These are phyloP conservation scores for Platanista minor DNA, from an alignment of 2,113 vertebrate genomes.

Conservation along the genomic window DNA sequence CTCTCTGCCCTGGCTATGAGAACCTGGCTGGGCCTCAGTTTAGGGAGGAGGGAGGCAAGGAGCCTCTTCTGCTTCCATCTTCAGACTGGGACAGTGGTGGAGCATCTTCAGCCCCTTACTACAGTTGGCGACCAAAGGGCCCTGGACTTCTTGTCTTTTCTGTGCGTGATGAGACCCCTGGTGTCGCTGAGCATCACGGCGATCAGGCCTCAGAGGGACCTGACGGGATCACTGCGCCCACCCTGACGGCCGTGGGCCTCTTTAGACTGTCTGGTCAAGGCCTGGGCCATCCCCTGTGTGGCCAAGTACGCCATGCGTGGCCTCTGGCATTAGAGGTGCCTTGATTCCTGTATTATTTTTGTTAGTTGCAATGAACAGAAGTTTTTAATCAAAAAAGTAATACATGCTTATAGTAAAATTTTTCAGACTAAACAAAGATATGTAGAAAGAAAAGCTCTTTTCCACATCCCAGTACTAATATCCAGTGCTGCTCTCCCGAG, in stretches of 20 bases:
- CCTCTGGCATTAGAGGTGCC: neutral
- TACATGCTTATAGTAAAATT: neutral
- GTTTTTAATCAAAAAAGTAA: neutral
- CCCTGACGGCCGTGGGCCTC: fast-evolving
- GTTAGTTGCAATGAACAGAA: neutral
- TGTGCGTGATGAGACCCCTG: neutral
- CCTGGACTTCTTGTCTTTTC: neutral
- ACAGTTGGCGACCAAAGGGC: too few species aligned
- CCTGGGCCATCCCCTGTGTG: neutral
- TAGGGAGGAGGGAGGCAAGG: neutral
- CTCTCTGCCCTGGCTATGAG: neutral
- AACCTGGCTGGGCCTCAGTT: neutral
- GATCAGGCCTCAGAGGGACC: neutral
- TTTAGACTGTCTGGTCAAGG: neutral
- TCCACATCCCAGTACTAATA: neutral
- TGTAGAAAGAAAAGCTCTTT: neutral
- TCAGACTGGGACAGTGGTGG: fast-evolving
- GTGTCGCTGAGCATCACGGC: fast-evolving
- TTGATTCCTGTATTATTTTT: neutral
- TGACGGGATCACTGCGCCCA: neutral
- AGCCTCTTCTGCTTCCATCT: neutral
- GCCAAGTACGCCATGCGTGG: fast-evolving
- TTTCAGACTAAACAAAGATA: neutral
- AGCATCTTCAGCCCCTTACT: too few species aligned
- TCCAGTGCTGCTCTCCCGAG: neutral